Evolutionary conservation across 2,113 vertebrate genomes (phyloP), one percentile per base, ranked within the genome.

Genomic region (Corythoichthys haematopterus): DNA sequence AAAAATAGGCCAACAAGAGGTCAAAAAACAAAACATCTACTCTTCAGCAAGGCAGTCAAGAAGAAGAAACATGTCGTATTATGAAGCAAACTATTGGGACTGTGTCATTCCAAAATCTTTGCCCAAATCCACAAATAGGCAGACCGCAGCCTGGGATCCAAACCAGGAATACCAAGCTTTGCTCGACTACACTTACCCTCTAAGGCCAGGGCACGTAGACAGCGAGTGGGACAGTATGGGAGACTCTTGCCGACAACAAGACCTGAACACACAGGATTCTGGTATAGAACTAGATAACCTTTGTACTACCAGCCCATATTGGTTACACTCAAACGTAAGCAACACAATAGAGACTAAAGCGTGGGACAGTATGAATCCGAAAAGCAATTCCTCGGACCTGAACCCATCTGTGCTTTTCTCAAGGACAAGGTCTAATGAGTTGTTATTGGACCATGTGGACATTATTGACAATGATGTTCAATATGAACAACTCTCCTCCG

Each of bases 121-220:
- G 43, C 93, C 93, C 14, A 93, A 93, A 0, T 93, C 92, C 38
- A 91, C 92, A 0, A 86, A 97, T 82, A 90, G 95, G 5, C 78
- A 3, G 12, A 95, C 92, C 0, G 90, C 92, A 0, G 84, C 73
- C 65, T 96, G 95, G 95, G 82, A 98, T 76, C 95, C 95, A 16
- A 85, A 91, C 72, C 91, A 90, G 40, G 95, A 98, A 58, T 99
- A 99, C 0, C 90, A 95, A 84, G 92, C 91, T 36, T 80, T 99
- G 72, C 89, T 99, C 58, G 93, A 99, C 83, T 99, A 98, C 14
- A 94, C 95, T 1, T 98, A 99, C 58, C 97, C 96, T 0, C 76
- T 99, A 53, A 93, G 90, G 85, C 92, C 95, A 0, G 90, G 86
- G 38, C 82, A 88, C 65, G 20, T 76, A 72, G 28, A 69, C 10